phyloP scores from a whole-genome alignment of 2,113 vertebrate species.

The Craseonycteris thonglongyai region DNA sequence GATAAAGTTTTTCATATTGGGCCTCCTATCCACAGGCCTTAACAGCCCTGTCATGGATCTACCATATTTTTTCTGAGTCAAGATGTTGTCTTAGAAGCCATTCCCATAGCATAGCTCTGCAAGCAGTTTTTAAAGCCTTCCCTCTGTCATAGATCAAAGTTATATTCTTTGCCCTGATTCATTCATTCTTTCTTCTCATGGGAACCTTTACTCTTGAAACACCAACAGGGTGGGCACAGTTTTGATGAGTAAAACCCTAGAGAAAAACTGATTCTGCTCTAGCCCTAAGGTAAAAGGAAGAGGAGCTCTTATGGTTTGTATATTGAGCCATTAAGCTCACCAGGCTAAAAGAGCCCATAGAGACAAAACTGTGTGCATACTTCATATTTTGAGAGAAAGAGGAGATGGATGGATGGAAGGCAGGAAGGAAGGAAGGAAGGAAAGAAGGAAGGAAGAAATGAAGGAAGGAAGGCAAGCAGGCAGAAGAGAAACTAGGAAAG shows the following conservation, averaged over 20 bases:
- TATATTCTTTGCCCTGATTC: neutral
- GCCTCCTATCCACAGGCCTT: neutral
- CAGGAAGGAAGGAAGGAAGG: neutral
- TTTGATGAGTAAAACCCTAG: neutral
- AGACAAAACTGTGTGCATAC: neutral
- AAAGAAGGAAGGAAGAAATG: neutral
- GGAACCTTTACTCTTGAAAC: neutral
- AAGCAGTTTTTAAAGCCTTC: conserved; percentile 78
- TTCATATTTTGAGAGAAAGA: neutral
- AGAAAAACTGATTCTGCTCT: neutral
- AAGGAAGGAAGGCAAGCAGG: neutral
- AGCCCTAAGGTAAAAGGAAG: neutral
- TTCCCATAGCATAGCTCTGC: conserved; percentile 70
- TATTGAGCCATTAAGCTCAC: neutral
- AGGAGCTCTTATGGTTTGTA: neutral
- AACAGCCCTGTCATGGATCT: conserved; percentile 86
- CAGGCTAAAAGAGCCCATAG: neutral
- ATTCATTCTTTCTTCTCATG: neutral
- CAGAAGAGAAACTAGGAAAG: neutral
- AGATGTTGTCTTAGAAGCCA: conserved; percentile 82
- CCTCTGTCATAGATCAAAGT: conserved; percentile 64
- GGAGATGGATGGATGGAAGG: neutral
- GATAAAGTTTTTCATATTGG: neutral
- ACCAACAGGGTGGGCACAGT: neutral
- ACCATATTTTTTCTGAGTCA: conserved; percentile 72